Conservation (phyloP, 2,888 invertebrate species). For the Macrophya alboannulata region DNA sequence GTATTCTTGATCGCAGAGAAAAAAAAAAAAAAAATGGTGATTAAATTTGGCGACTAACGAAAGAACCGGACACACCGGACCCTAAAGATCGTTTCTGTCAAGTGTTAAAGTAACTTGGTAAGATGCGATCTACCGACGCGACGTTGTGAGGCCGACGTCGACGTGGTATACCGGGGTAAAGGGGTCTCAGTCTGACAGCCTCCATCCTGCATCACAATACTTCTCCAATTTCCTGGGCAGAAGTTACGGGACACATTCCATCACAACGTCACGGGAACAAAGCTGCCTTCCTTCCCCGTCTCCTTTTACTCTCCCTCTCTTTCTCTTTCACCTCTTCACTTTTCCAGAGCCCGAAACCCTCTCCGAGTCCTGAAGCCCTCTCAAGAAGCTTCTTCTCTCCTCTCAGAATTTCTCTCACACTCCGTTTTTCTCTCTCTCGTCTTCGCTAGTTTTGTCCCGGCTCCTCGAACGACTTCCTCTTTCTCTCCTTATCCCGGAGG, state of each 20-base stretch:
- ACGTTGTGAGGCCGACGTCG: slow-evolving; percentile 1
- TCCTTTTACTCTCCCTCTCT: not conserved
- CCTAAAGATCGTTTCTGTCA: slow-evolving; percentile 30
- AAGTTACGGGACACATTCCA: slow-evolving; percentile 74
- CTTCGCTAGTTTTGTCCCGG: too few relatives aligned
- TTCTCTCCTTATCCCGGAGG: not conserved
- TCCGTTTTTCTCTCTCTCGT: not conserved
- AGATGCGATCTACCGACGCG: slow-evolving; percentile 37
- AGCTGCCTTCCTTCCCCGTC: slow-evolving; percentile 61
- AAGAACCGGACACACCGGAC: slow-evolving; percentile 26
- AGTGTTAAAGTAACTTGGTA: slow-evolving; percentile 43
- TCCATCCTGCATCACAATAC: slow-evolving; percentile 73
- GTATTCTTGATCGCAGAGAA: too few relatives aligned
- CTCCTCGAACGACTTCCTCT: too few relatives aligned
- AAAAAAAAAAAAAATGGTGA: not conserved
- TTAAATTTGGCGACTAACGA: not conserved
- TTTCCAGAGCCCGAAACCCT: slow-evolving; percentile 13
- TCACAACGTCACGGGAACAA: slow-evolving; percentile 72
- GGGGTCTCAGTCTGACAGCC: slow-evolving; percentile 65
- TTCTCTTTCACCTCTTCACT: slow-evolving; percentile 16
- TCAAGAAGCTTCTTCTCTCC: slow-evolving; percentile 31
- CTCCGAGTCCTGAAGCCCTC: slow-evolving; percentile 22
- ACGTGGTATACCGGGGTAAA: slow-evolving; percentile 21
- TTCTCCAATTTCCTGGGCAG: slow-evolving; percentile 73
- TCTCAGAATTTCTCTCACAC: not conserved